These are phyloP conservation scores for Pampusana beccarii DNA, from an alignment of 2,113 vertebrate genomes.

Conservation along the genomic window DNA sequence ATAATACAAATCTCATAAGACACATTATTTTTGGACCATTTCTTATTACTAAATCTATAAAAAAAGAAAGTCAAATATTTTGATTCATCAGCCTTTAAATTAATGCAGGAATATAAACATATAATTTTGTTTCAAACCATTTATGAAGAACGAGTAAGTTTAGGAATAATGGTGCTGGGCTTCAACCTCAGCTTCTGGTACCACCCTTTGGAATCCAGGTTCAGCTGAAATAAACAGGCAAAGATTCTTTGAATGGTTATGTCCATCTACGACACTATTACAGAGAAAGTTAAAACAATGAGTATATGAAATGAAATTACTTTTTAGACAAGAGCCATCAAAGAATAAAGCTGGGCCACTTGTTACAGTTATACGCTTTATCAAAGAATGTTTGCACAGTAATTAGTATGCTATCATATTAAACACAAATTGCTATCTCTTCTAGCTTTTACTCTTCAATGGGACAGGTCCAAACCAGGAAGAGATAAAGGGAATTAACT, in stretches of 20 bases:
- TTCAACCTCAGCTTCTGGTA: not conserved
- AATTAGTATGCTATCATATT: not conserved
- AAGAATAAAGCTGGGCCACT: not conserved
- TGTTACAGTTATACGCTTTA: not conserved
- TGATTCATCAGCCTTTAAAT: not conserved
- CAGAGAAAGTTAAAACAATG: not conserved
- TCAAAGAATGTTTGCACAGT: not conserved
- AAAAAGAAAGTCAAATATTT: slow-evolving; percentile 45
- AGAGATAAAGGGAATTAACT: not conserved
- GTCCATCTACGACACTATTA: rapidly evolving
- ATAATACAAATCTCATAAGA: not conserved
- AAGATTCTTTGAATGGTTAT: not conserved
- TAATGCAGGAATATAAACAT: not conserved
- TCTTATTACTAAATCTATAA: not conserved
- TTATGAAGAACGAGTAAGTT: not conserved
- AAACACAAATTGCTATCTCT: not conserved
- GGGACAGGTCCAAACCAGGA: not conserved
- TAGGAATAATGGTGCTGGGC: not conserved
- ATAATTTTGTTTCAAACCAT: not conserved
- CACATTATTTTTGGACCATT: not conserved
- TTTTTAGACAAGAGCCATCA: not conserved
- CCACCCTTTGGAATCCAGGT: not conserved
- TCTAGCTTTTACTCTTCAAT: not conserved
- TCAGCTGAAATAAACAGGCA: not conserved
- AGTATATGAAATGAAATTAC: not conserved